phyloP scores from a whole-genome alignment of 2,797 vertebrate species.

The Tiaroga cobitis region DNA sequence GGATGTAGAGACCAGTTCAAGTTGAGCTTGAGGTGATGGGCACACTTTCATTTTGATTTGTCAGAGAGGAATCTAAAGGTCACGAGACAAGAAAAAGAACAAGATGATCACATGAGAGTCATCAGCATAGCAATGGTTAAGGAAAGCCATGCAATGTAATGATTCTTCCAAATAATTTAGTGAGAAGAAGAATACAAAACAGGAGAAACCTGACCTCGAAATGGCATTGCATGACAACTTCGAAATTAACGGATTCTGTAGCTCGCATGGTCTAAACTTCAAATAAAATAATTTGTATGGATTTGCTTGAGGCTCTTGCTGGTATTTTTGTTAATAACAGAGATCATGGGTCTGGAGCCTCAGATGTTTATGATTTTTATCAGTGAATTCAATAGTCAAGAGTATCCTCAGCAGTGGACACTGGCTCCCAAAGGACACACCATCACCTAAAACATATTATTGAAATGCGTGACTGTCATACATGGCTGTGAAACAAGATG shows the following conservation, averaged over 20 bases:
- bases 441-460: not conserved
- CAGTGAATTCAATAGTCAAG: not conserved
- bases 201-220: not conserved
- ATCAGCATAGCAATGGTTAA: not conserved
- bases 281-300: not conserved
- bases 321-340: slow-evolving; percentile 1
- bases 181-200: not conserved
- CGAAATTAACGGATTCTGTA: not conserved
- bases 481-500: not conserved
- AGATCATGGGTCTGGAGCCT: not conserved
- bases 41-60: not conserved
- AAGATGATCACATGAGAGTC: not conserved
- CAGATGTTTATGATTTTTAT: not conserved
- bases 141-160: not conserved
- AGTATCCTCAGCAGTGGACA: not conserved
- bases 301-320: not conserved
- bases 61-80: not conserved
- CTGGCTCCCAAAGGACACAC: not conserved
- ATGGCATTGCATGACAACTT: not conserved
- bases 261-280: not conserved
- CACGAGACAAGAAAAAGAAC: not conserved
- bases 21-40: not conserved
- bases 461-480: not conserved
- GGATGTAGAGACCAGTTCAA: not conserved
- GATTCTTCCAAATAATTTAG: not conserved